Base-by-base conservation (phyloP, 2,113 vertebrate species). In the Ammodytes dubius region DNA sequence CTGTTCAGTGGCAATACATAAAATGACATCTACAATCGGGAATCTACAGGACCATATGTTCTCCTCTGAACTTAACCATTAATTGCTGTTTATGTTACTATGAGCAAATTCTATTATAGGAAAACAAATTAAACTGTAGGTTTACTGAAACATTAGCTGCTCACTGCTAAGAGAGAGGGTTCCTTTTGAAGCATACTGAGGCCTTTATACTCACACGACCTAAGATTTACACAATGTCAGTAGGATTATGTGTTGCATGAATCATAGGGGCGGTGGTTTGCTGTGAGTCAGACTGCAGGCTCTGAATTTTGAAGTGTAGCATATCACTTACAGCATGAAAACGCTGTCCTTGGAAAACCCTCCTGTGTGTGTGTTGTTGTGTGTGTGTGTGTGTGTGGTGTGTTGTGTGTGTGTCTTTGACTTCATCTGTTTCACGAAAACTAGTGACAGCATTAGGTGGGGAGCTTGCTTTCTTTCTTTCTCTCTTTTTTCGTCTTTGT, bases 321-420 rank as follows among this genome's bases (percentile, higher is more conserved):
- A 46, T 17, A 67, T 59, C 61, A 45, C 49, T 46, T 49, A 39
- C 5, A 39, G 19, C 53, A 70, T 45, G 17, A 35, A 74, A 66
- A 45, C 27, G 43, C 8, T 10, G 5, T 70, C 70, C 40, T 82
- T 8, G 19, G 6, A 56, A 79, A 67, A 15, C n/a, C 56, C 42
- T 1, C 37, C 45, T 9, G 50, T 74, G 69, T 49, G 27, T 27
- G 27, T 27, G 27, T 27, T 27, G 27, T 27, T 27, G 27, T 27
- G 27, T 27, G 27, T 27, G 27, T 27, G 27, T 27, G 27, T 27
- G 27, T 27, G 27, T 27, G 27, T 27, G 27, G 27, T 27, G 27
- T 27, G 27, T 27, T 27, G 27, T 27, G 27, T 27, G 27, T 27
- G 46, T 69, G 45, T 59, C 77, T 63, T 5, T 53, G 42, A 69